Base-by-base conservation (phyloP, 1,140 invertebrate species). In the Drosophila tropicalis region DNA sequence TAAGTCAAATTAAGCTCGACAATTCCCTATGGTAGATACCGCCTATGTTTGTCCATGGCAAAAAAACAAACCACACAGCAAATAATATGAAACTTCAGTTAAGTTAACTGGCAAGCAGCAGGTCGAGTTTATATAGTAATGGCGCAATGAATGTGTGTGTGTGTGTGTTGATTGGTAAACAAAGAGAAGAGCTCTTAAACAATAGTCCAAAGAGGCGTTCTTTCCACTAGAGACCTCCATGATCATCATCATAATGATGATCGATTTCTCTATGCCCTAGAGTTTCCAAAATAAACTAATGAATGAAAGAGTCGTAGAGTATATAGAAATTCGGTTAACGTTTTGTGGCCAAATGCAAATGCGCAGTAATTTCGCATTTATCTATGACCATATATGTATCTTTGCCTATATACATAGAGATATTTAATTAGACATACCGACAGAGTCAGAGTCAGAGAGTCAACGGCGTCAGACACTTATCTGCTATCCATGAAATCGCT, bases 401-500 rank as follows among this genome's bases (percentile, higher is more conserved):
- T 51, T 9, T 57, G 40, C 6, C 57, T 41, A 70, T 40, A 41
- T 17, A n/a, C 40, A 66, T 57, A 54, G 67, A 65, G 67, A 65
- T 72, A 73, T 83, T 84, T 84, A 81, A 73, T 81, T 81, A 79
- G 70, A 67, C 39, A 32, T 47, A 69, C 44, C 19, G 29, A 66
- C 25, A 67, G 57, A 39, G 36, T 39, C 36, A 39, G 36, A 39
- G 36, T 13, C 36, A 4, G 36, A 62, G 36, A 66, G 51, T 47
- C 61, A 36, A 17, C 44, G 17, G 17, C 44, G 44, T 47, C 40
- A 70, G 72, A 73, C 70, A 76, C 64, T 64, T 67, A 79, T 75
- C 72, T 41, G 66, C 19, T 78, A 78, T 75, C 67, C 72, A 75
- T 70, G 25, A 76, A 71, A 86, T 78, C 65, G 83, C 67, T 82